A percentile compares a stretch with the other conserved stretches of the same genome.
These are phyloP conservation scores for Ennomos quercinarius DNA, from an alignment of 2,888 invertebrate genomes.

Conservation along the genomic window DNA sequence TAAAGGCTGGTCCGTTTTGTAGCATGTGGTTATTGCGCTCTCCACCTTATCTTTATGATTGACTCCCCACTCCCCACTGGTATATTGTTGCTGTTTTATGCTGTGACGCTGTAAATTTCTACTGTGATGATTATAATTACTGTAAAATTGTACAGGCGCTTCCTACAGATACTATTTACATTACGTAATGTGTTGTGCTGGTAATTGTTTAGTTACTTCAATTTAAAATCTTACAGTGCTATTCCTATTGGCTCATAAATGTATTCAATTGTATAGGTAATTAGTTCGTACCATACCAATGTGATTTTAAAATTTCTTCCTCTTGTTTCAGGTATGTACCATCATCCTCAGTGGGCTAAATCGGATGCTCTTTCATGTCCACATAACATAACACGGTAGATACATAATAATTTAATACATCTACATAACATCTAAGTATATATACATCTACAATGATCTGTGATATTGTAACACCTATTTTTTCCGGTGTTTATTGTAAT, in stretches of 20 bases:
- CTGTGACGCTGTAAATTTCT: conserved; percentile 35
- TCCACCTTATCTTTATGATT: conserved; percentile 60
- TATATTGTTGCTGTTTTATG: conserved; percentile 41
- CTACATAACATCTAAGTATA: too few species aligned
- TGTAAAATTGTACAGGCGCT: too few species aligned
- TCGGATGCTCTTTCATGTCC: conserved; percentile 37
- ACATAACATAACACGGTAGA: not conserved
- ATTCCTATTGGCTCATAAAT: not conserved
- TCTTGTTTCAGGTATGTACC: conserved; percentile 62
- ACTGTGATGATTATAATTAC: conserved; percentile 10
- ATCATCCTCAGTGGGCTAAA: conserved; percentile 24
- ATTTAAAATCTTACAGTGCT: conserved; percentile 22
- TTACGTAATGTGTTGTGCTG: too few species aligned
- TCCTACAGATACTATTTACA: too few species aligned
- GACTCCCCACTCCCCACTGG: conserved; percentile 51
- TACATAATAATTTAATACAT: too few species aligned
- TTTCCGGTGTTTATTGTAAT: too few species aligned
- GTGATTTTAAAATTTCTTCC: conserved; percentile 37
- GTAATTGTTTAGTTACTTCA: too few species aligned
- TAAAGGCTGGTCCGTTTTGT: conserved; percentile 39
- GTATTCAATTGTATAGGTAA: not conserved
- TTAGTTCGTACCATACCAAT: not conserved
- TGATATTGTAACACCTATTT: too few species aligned
- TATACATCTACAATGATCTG: too few species aligned
- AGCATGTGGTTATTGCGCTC: conserved; percentile 47